Evolutionary conservation across 2,888 invertebrate species (phyloP), one percentile per base, ranked within the genome.

Genomic region (Xylophagus ater): DNA sequence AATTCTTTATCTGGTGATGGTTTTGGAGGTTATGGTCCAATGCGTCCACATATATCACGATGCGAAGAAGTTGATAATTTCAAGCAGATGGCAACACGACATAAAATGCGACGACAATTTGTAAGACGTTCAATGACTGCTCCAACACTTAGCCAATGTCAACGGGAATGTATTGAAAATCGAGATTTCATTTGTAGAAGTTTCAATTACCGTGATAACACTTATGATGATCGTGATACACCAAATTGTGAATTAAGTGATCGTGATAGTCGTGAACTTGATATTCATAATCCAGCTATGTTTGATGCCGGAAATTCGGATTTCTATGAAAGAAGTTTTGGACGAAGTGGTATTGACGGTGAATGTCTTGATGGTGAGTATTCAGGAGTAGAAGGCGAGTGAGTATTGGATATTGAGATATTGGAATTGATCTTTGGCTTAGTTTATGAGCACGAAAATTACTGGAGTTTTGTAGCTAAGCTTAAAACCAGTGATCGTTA

Each of bases 161-260:
- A 90, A 63, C 70, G 83, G 43, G 87, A 86, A 57, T 89, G 90
- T 59, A 73, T 79, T 28, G 85, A 86, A 53, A 77, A 79, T 20
- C 72, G 81, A 50, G 86, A 86, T 55, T 89, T 89, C 58, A 72
- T 80, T 40, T 90, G 90, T 55, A 72, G 85, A 57, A 82, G 88
- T 23, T 90, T 90, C 64, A 89, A 88, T 66, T 54, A 43, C 55
- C 75, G 76, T 58, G 65, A 68, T 47, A 65, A 69, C 37, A 66
- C 70, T 19, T 74, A 66, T 34, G 66, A 78, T 23, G 87, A 89
- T 51, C 57, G 64, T 32, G 65, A 63, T 44, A 45, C 55, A 39
- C 59, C 62, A 26, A 92, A 92, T 59, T 92, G 90, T 56, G 90
- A 92, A 59, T 68, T 92, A 6, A 89, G 87, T 57, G 89, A 90